Percentiles rank a stretch among this genome's conserved stretches.
Conservation (phyloP, 2,113 vertebrate species). For the Actenoides lindsayi region DNA sequence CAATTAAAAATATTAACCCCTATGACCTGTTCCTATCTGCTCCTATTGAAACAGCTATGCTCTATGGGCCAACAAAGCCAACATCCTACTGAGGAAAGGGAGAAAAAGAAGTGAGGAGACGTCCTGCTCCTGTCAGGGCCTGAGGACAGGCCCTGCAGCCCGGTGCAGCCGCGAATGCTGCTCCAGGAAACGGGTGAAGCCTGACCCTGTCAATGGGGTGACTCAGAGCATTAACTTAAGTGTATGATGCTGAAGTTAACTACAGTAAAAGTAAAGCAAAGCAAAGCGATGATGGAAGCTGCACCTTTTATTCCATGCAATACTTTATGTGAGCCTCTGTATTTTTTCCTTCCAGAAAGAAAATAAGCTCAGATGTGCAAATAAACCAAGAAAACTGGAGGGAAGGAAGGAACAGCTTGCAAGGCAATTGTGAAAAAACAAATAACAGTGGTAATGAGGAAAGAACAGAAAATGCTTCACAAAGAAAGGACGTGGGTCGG, state of each 20-base stretch:
- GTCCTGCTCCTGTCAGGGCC: accelerated
- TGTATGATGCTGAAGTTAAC: not conserved
- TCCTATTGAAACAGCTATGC: not conserved
- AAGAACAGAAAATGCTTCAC: conserved; percentile 18
- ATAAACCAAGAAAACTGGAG: conserved; percentile 23
- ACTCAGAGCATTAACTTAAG: not conserved
- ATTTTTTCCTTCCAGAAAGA: not conserved
- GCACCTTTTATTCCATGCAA: not conserved
- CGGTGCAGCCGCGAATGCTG: accelerated
- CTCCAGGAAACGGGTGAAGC: not conserved
- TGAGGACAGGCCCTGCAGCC: not conserved
- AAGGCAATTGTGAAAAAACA: conserved; percentile 25
- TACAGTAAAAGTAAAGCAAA: not conserved
- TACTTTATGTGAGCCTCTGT: not conserved
- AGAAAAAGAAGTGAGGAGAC: not conserved
- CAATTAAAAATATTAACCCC: not conserved
- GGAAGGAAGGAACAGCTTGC: conserved; percentile 28
- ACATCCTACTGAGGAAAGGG: not conserved
- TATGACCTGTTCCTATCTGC: not conserved
- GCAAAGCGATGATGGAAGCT: not conserved
- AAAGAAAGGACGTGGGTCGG: not conserved
- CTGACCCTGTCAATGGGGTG: not conserved
- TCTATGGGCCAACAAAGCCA: not conserved
- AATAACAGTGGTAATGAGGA: not conserved
- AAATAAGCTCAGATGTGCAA: not conserved